Evolutionary conservation across 1,140 invertebrate genomes (phyloP).

Genomic region (Pachyrhynchus sulphureomaculatus): DNA sequence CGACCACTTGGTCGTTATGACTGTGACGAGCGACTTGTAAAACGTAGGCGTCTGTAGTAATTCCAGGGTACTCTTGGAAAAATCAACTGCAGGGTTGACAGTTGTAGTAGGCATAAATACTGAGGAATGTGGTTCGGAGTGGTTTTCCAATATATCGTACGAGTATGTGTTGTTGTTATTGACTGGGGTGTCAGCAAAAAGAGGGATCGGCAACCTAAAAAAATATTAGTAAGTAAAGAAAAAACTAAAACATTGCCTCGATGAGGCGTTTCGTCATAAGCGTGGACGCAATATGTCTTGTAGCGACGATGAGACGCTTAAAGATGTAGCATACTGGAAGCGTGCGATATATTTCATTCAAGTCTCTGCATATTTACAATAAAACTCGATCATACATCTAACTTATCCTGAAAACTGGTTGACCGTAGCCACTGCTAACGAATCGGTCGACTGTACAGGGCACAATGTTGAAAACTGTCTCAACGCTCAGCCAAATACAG

Average conservation of each 20-base stretch:
- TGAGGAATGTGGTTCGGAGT: background rate
- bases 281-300: too few relatives aligned
- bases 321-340: too few relatives aligned
- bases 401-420: too few relatives aligned
- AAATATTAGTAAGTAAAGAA: too few relatives aligned
- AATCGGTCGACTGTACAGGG: too few relatives aligned
- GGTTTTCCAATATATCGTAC: slow-evolving; percentile 35
- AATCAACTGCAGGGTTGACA: background rate
- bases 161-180: slow-evolving; percentile 45
- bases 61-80: slow-evolving; percentile 15
- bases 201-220: slow-evolving; percentile 34
- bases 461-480: background rate
- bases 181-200: slow-evolving; percentile 41
- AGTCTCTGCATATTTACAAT: too few relatives aligned
- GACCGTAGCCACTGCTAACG: too few relatives aligned
- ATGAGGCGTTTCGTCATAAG: too few relatives aligned
- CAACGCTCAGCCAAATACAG: background rate
- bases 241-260: too few relatives aligned
- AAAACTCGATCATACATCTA: too few relatives aligned
- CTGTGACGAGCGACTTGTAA: slow-evolving; percentile 44
- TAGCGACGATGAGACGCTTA: too few relatives aligned
- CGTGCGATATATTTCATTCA: too few relatives aligned
- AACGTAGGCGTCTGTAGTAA: slow-evolving; percentile 41
- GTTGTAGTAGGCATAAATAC: slow-evolving; percentile 36
- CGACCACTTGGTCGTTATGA: slow-evolving; percentile 44